Conservation (phyloP, 2,888 invertebrate genomes). For the Hedychridium roseum region DNA sequence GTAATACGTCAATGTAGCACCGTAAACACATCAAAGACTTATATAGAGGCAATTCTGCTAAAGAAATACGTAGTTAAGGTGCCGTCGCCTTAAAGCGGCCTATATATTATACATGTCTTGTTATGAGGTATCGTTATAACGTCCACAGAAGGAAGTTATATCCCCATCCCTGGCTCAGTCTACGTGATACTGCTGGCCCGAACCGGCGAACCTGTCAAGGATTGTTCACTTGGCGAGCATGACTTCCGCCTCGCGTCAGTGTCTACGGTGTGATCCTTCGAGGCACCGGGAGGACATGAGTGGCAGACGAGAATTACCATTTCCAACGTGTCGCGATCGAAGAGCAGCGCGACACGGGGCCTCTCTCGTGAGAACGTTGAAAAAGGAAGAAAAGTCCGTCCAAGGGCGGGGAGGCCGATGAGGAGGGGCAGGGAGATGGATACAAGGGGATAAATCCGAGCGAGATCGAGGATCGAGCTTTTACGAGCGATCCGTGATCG, state of each 20-base stretch:
- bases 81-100: no score
- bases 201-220: conserved; percentile 26
- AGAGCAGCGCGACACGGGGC: conserved; percentile 21
- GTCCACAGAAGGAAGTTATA: conserved; percentile 32
- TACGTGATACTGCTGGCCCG: no score
- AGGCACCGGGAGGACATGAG: conserved; percentile 24
- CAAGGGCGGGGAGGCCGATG: no score
- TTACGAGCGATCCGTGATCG: conserved; percentile 43
- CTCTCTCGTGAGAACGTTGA: conserved; percentile 29
- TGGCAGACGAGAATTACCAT: conserved; percentile 29
- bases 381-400: not conserved
- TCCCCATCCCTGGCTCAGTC: conserved; percentile 15
- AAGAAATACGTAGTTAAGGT: no score
- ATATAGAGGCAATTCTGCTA: no score
- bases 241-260: conserved; percentile 32
- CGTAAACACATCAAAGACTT: no score
- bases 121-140: conserved; percentile 33
- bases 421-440: conserved; percentile 3
- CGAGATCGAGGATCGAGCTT: conserved; percentile 38
- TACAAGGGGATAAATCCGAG: conserved; percentile 26
- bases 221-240: conserved; percentile 34
- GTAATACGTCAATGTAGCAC: no score
- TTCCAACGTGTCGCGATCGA: conserved; percentile 35
- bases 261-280: conserved; percentile 7
- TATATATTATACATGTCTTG: conserved; percentile 2